Percentiles rank a stretch among this genome's conserved stretches.
Conservation (phyloP, 2,888 invertebrate species). For the Stegana nigrithorax region DNA sequence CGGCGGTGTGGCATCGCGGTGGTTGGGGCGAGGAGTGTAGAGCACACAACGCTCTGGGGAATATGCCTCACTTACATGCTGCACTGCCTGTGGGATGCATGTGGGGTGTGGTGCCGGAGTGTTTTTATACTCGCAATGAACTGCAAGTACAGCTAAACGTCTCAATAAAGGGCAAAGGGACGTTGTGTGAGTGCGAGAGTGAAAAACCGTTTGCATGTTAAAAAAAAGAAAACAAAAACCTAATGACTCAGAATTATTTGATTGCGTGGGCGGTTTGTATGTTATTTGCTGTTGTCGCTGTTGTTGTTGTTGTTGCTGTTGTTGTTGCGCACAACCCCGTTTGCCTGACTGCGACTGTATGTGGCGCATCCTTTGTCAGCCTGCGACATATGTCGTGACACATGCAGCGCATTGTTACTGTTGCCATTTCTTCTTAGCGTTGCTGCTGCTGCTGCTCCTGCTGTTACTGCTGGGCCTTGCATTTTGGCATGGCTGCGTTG, state of each 20-base stretch:
- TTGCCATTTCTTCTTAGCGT: conserved; percentile 23
- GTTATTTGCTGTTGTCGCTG: conserved; percentile 22
- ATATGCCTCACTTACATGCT: conserved; percentile 35
- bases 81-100: conserved; percentile 20
- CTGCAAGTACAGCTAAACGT: conserved; percentile 58
- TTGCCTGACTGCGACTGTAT: not conserved
- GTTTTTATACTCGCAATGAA: conserved; percentile 57
- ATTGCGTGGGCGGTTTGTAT: conserved; percentile 63
- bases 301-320: too few species aligned
- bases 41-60: conserved; percentile 46
- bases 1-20: conserved; percentile 4
- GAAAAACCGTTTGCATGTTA: conserved; percentile 31
- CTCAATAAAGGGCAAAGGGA: conserved; percentile 43
- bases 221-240: conserved; percentile 39
- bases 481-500: too few species aligned
- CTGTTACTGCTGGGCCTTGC: not conserved
- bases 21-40: not conserved
- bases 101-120: conserved; percentile 33
- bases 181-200: conserved; percentile 14
- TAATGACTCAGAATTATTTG: conserved; percentile 65
- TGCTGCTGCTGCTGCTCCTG: conserved; percentile 29
- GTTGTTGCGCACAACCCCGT: conserved; percentile 20
- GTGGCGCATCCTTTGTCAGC: conserved; percentile 26
- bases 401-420: conserved; percentile 33
- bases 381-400: conserved; percentile 61